A percentile compares a stretch with the other conserved stretches of the same genome.
phyloP scores from a whole-genome alignment of 1,140 invertebrate genomes.

The Procambarus virginalis region DNA sequence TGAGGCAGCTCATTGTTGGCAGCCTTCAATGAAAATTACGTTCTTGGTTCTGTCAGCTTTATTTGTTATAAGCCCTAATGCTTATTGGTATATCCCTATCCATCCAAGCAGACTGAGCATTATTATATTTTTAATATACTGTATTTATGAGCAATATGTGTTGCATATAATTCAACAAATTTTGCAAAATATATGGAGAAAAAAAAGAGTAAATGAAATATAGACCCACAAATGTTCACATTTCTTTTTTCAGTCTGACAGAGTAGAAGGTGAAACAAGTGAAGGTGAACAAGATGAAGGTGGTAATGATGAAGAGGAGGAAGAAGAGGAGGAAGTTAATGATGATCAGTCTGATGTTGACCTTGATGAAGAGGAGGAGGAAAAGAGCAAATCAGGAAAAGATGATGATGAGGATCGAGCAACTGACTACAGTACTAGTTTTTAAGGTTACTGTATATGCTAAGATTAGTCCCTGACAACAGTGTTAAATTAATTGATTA shows the following conservation, averaged over 20 bases:
- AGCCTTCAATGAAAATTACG: too few species aligned
- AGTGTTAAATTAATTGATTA: too few species aligned
- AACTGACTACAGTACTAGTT: slow-evolving; percentile 37
- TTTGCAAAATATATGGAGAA: neutral
- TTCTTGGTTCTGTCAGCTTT: too few species aligned
- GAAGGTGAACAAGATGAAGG: slow-evolving; percentile 16
- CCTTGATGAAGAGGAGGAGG: slow-evolving; percentile 53
- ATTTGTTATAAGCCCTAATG: too few species aligned
- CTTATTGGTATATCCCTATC: too few species aligned
- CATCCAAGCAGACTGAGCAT: too few species aligned
- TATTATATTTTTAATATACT: too few species aligned
- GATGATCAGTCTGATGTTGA: slow-evolving; percentile 52
- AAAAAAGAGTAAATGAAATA: neutral
- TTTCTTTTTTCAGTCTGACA: neutral
- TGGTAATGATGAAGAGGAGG: slow-evolving; percentile 10
- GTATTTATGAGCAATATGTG: too few species aligned
- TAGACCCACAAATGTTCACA: neutral
- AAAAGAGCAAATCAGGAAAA: slow-evolving; percentile 79
- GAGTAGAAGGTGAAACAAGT: neutral
- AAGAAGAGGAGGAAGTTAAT: slow-evolving; percentile 48
- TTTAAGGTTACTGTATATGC: neutral
- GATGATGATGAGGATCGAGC: neutral
- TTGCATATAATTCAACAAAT: too few species aligned
- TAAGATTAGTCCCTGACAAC: too few species aligned
- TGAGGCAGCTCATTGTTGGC: too few species aligned